These are phyloP conservation scores for Mycogona germanica DNA, from an alignment of 2,888 invertebrate genomes.

Conservation along the genomic window DNA sequence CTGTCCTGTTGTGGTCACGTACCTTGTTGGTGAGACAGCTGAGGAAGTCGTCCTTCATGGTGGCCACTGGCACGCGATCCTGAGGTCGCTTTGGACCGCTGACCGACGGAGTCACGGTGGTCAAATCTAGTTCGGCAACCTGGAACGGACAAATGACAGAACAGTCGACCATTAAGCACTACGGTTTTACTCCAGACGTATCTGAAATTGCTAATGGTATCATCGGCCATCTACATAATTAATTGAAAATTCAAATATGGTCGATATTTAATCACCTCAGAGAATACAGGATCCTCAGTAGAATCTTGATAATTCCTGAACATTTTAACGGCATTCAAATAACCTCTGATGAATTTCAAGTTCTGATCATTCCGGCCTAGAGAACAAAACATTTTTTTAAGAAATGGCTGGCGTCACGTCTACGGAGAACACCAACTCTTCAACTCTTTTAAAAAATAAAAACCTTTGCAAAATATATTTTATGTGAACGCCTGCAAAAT, in stretches of 20 bases:
- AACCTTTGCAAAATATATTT: no score
- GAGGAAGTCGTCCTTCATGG: slow-evolving; percentile 81
- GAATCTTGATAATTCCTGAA: slow-evolving; percentile 65
- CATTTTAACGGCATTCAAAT: slow-evolving; percentile 67
- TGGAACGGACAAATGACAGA: slow-evolving; percentile 29
- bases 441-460: no score
- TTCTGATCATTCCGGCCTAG: slow-evolving; percentile 67
- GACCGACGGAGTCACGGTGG: slow-evolving; percentile 82
- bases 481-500: not conserved
- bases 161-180: no score
- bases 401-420: no score
- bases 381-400: no score
- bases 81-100: slow-evolving; percentile 97
- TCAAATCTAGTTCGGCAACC: slow-evolving; percentile 71
- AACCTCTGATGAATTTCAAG: slow-evolving; percentile 54
- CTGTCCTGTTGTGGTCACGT: slow-evolving; percentile 30
- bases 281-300: slow-evolving; percentile 67
- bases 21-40: slow-evolving; percentile 79
- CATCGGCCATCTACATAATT: no score
- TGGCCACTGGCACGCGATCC: slow-evolving; percentile 78
- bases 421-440: no score
- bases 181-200: not conserved
- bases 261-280: slow-evolving; percentile 43
- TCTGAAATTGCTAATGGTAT: slow-evolving; percentile 26
- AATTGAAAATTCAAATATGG: not conserved